These are phyloP conservation scores for Tachyglossus aculeatus DNA, from an alignment of 2,797 vertebrate species.

Conservation along the genomic window DNA sequence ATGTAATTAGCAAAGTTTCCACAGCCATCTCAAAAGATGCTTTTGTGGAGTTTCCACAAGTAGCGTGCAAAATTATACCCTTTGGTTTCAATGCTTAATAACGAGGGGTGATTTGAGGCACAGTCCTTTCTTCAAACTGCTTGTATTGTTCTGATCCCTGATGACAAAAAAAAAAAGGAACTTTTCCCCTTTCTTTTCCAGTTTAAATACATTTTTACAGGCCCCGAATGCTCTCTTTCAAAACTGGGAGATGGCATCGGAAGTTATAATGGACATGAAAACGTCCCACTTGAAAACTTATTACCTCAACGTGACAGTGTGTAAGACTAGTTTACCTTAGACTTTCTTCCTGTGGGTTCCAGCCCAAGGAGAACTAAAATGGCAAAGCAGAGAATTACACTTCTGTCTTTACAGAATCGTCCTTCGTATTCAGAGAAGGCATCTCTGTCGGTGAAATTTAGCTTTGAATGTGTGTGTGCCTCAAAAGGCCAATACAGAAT, in stretches of 20 bases:
- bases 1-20: constrained; percentile 46
- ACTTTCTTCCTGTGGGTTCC: background rate
- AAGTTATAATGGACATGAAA: constrained; percentile 31
- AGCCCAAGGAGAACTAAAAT: background rate
- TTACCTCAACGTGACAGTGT: constrained; percentile 17
- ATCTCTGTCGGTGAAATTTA: too few relatives aligned
- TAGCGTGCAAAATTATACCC: constrained; percentile 50
- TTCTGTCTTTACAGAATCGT: too few relatives aligned
- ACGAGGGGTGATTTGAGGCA: background rate
- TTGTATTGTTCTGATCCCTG: constrained; percentile 23
- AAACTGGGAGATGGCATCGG: constrained; percentile 5
- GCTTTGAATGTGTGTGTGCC: too few relatives aligned
- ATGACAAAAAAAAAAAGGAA: background rate
- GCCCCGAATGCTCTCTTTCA: too few relatives aligned
- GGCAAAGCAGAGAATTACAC: background rate
- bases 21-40: constrained; percentile 44
- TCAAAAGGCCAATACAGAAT: too few relatives aligned
- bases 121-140: background rate
- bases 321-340: constrained; percentile 34
- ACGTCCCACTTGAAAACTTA: constrained; percentile 43
- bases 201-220: constrained; percentile 39
- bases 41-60: constrained; percentile 58
- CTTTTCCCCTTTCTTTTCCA: constrained; percentile 11
- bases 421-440: too few relatives aligned
- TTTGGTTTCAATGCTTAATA: constrained; percentile 58